Conservation (phyloP, 2,797 vertebrate genomes). For the Betta splendens region DNA sequence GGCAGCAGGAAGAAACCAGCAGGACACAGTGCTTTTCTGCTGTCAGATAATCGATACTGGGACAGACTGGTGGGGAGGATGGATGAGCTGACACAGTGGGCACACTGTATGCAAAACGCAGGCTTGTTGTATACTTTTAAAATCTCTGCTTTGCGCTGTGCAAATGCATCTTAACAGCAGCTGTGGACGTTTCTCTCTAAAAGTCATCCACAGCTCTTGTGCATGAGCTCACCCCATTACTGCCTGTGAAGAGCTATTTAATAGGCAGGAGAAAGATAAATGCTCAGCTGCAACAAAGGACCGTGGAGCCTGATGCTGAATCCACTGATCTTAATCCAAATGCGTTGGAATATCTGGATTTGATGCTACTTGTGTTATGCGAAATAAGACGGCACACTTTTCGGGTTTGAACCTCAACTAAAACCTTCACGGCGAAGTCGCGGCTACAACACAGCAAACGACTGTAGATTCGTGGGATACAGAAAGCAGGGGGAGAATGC, state of each 20-base stretch:
- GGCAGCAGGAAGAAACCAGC: constrained; percentile 77
- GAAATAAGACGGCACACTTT: constrained; percentile 51
- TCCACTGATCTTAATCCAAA: constrained; percentile 65
- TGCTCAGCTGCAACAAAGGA: constrained; percentile 53
- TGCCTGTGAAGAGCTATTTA: constrained; percentile 66
- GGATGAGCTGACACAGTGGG: constrained; percentile 59
- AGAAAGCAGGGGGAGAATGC: constrained; percentile 22
- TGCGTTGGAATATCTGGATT: constrained; percentile 55
- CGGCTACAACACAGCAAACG: constrained; percentile 16
- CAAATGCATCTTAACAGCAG: constrained; percentile 50
- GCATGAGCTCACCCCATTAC: constrained; percentile 67
- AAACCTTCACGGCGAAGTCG: constrained; percentile 36
- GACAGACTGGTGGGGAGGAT: constrained; percentile 70
- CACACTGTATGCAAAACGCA: constrained; percentile 44
- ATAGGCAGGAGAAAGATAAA: constrained; percentile 67
- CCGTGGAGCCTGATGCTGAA: constrained; percentile 51
- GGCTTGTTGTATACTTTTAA: constrained; percentile 45
- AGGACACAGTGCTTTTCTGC: constrained; percentile 74
- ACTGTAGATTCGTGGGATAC: constrained; percentile 33
- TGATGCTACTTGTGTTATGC: constrained; percentile 61
- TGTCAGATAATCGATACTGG: constrained; percentile 79
- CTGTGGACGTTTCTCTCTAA: constrained; percentile 66
- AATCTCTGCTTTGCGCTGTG: constrained; percentile 34
- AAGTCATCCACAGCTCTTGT: constrained; percentile 66
- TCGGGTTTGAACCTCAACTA: constrained; percentile 53